Conservation (phyloP, 2,113 vertebrate genomes). For the Fulica atra region DNA sequence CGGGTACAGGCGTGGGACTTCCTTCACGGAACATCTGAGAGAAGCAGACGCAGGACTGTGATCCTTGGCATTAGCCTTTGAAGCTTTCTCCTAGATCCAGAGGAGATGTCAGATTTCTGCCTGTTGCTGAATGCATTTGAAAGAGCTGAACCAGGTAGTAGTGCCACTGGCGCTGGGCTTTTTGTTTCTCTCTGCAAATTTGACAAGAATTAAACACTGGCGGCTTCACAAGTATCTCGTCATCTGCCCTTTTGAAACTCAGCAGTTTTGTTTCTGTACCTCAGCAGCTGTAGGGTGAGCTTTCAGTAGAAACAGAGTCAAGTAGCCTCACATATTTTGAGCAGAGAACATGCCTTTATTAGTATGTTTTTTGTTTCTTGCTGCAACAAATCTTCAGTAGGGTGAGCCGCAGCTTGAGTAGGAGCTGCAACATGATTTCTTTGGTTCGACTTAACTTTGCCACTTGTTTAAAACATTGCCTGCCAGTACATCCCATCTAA, state of each 20-base stretch:
- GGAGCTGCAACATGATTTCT: neutral
- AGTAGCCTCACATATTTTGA: neutral
- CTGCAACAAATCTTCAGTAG: neutral
- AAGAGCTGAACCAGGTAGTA: conserved; percentile 38
- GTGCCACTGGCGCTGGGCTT: neutral
- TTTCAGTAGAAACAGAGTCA: neutral
- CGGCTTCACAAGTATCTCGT: neutral
- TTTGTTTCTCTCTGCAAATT: neutral
- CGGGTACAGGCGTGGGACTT: neutral
- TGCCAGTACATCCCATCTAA: neutral
- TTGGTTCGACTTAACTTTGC: neutral
- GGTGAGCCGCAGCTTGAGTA: neutral
- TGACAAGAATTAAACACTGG: neutral
- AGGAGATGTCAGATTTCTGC: conserved; percentile 16
- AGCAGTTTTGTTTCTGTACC: neutral
- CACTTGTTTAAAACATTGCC: neutral
- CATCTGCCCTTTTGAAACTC: neutral
- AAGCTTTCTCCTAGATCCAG: conserved; percentile 22
- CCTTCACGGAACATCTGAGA: neutral
- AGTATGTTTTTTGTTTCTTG: neutral
- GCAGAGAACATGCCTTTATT: neutral
- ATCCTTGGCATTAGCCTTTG: neutral
- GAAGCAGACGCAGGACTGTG: neutral
- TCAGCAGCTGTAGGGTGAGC: neutral
- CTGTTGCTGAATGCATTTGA: conserved; percentile 3